Conservation (phyloP, 1,140 invertebrate genomes). For the Diorhabda sublineata region DNA sequence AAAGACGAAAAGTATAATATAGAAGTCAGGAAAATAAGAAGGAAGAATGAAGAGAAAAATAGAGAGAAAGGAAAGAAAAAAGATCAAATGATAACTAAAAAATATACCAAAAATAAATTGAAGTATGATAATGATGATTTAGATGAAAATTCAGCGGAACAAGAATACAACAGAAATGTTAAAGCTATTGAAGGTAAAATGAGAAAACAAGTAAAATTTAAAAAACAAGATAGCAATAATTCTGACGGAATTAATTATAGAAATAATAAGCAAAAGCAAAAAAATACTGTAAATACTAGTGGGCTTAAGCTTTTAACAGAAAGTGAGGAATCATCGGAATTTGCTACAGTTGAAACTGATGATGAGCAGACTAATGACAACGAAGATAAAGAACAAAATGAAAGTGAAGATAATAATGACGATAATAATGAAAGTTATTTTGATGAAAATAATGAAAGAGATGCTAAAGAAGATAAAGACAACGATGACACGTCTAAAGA, state of each 20-base stretch:
- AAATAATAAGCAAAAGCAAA: neutral
- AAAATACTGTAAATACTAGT: no score
- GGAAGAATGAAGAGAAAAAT: neutral
- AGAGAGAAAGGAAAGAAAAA: neutral
- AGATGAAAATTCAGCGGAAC: neutral
- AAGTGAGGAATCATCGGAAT: neutral
- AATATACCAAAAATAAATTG: neutral
- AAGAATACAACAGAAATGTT: neutral
- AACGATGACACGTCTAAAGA: neutral
- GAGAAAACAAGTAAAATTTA: neutral
- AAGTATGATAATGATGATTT: neutral
- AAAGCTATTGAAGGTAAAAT: neutral
- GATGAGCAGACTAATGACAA: slow-evolving; percentile 3
- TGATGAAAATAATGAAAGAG: neutral
- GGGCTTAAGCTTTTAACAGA: no score
- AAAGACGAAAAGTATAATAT: no score
- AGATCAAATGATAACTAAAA: neutral
- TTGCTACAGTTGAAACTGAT: neutral
- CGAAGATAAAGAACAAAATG: slow-evolving; percentile 11
- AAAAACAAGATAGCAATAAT: neutral
- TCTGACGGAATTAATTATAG: neutral
- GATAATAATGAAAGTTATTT: slow-evolving; percentile 14
- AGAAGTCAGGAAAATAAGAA: no score
- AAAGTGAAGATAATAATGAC: slow-evolving; percentile 9
- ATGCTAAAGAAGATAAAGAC: slow-evolving; percentile 1